These are phyloP conservation scores for Hippocampus abdominalis DNA, from an alignment of 2,113 vertebrate species.

Conservation along the genomic window DNA sequence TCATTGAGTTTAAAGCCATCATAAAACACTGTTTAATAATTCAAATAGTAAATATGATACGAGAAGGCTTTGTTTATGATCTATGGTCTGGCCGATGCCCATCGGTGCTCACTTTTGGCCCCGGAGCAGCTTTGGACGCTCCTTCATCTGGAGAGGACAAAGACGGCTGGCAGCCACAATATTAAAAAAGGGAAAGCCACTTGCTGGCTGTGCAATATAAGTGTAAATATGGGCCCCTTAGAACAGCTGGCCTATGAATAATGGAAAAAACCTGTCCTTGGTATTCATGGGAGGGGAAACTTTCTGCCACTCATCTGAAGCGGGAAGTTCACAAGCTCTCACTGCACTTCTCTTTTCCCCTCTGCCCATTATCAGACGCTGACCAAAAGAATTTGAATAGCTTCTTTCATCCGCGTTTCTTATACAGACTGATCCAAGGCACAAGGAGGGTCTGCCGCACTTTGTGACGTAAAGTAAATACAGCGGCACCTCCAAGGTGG, in stretches of 20 bases:
- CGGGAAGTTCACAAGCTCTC: slow-evolving; percentile 54
- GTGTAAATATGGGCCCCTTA: slow-evolving; percentile 71
- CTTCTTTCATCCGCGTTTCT: neutral
- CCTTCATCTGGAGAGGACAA: slow-evolving; percentile 50
- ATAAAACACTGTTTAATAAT: slow-evolving; percentile 77
- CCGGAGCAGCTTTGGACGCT: slow-evolving; percentile 50
- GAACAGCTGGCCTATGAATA: slow-evolving; percentile 73
- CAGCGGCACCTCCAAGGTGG: too few relatives aligned
- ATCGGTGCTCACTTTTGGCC: slow-evolving; percentile 53
- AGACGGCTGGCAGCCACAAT: slow-evolving; percentile 50
- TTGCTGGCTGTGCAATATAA: slow-evolving; percentile 70
- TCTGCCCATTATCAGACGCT: slow-evolving; percentile 35
- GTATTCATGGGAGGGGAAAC: slow-evolving; percentile 67
- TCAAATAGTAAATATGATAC: slow-evolving; percentile 72
- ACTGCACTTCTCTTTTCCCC: slow-evolving; percentile 43
- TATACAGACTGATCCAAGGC: neutral
- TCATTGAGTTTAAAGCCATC: slow-evolving; percentile 54
- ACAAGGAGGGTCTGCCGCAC: slow-evolving; percentile 19
- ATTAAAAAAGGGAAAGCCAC: slow-evolving; percentile 66
- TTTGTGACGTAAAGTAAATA: slow-evolving; percentile 33
- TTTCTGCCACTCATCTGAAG: slow-evolving; percentile 64
- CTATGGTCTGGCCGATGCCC: slow-evolving; percentile 49
- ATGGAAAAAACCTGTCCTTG: slow-evolving; percentile 65
- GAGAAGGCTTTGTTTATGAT: slow-evolving; percentile 70
- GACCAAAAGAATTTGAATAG: slow-evolving; percentile 20